Base-by-base conservation (phyloP, 2,797 vertebrate species). In the Gymnocypris eckloni region DNA sequence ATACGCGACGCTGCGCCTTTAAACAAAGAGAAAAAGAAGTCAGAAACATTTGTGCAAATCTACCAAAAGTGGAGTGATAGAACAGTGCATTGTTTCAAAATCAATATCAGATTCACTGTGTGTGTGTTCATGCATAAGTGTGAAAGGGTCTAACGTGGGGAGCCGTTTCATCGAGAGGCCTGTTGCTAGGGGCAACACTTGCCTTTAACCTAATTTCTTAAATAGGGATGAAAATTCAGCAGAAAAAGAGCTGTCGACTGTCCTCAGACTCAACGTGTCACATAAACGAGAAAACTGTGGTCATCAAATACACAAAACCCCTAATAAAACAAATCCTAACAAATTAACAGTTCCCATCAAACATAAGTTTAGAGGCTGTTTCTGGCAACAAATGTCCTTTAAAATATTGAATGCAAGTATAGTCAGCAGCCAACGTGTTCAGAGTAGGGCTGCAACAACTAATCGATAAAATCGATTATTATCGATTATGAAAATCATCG, bases 121-220 rank as follows among this genome's bases (percentile, higher is more conserved):
- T 56, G 59, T 39, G 43, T 56, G 69, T 67, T 37, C 41, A 64
- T 79, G 85, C 78, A 66, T 75, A 69, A 70, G 83, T 79, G 85
- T 67, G 73, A 77, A 84, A 83, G 79, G 86, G 88, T 91, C 88
- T 94, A 89, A 92, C 89, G 89, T 92, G 91, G 88, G 90, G 90
- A 91, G 90, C 82, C 4, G 88, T 93, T 93, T 93, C 91, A 94
- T 91, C 93, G 93, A 93, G 90, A 94, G 90, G 92, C 87, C 92
- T 54, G 94, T 95, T 95, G 94, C 95, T 94, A 96, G 88, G 93
- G 94, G 94, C 91, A 94, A 95, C 93, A 90, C 92, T 92, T 91
- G 91, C 91, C 91, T 93, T 93, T 93, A 92, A 93, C 92, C 93
- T 90, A 95, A 93, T 94, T 94, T 93, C 93, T 94, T 89, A 87